A percentile compares a stretch with the other conserved stretches of the same genome.
phyloP scores from a whole-genome alignment of 2,888 invertebrate genomes.

The Drosophila prostipennis region DNA sequence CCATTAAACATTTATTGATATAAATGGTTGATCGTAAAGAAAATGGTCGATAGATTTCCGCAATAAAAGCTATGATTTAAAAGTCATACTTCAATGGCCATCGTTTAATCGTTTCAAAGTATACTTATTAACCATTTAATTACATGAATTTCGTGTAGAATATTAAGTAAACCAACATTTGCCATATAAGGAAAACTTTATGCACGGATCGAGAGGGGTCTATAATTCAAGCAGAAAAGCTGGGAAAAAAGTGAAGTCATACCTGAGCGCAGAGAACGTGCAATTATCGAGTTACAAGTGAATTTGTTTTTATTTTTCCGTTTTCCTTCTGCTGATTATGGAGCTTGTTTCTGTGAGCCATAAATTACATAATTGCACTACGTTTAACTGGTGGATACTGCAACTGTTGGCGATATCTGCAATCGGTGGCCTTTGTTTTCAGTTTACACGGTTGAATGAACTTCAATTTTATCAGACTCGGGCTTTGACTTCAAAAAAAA shows the following conservation, averaged over 20 bases:
- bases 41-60: conserved; percentile 9
- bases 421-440: conserved; percentile 50
- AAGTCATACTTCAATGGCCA: conserved; percentile 9
- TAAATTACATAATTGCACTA: conserved; percentile 69
- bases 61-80: not conserved
- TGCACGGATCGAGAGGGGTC: conserved; percentile 9
- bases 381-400: conserved; percentile 48
- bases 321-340: conserved; percentile 47
- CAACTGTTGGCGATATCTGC: conserved; percentile 33
- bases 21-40: not conserved
- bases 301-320: conserved; percentile 39
- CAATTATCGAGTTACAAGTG: conserved; percentile 69
- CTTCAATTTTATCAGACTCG: conserved; percentile 22
- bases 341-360: conserved; percentile 46
- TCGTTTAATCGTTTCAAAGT: conserved; percentile 5
- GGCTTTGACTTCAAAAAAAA: conserved; percentile 1
- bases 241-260: conserved; percentile 16
- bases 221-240: not conserved
- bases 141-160: conserved; percentile 30
- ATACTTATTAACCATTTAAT: conserved; percentile 17
- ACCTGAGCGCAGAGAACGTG: conserved; percentile 58
- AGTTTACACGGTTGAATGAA: conserved; percentile 43
- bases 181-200: conserved; percentile 16
- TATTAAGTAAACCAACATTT: conserved; percentile 25
- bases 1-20: not conserved